Base-by-base conservation (phyloP, 2,113 vertebrate genomes). In the Notothenia rossii region DNA sequence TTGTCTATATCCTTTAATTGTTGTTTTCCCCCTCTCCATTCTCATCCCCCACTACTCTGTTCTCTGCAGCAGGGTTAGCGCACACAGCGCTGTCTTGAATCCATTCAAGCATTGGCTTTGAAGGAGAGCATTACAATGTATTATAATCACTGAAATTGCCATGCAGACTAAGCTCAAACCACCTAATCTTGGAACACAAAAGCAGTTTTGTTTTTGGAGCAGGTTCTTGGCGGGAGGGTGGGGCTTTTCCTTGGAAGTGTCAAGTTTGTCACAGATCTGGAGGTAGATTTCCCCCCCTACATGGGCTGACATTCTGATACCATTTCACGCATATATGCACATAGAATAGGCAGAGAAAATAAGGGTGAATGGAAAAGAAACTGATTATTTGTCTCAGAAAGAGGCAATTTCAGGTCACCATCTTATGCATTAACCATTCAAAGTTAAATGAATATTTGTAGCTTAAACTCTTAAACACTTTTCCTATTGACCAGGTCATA, bases 81-180 rank as follows among this genome's bases (percentile, higher is more conserved):
- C 54, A 60, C 40, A 68, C 3, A 84, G 61, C 58, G 56, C 18
- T 29, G 72, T 76, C 73, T 88, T 71, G 82, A 89, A 92, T 88
- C 81, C 83, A 55, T 91, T 86, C 86, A 83, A 79, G 88, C 72
- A 88, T 92, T 85, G 88, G 87, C 83, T 86, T 77, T 80, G 84
- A 90, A 88, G 83, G 78, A 88, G 79, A 79, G 89, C 85, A 85
- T 92, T 90, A 87, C 88, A 92, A 91, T 77, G 69, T 85, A 93
- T 93, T 90, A 74, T 78, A 93, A 93, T 93, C 88, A 88, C 84
- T 85, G 87, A 84, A 86, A 92, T 93, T 87, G 91, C 91, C 36
- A 40, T 40, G 36, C 53, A 10, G 83, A 84, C 90, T 94, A 91
- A 90, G 84, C 93, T 85, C 78, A 90, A 90, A 89, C 71, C 50